Percentiles rank a stretch among this genome's conserved stretches.
Conservation (phyloP, 2,888 invertebrate species). For the Cordylochernes scorpioides region DNA sequence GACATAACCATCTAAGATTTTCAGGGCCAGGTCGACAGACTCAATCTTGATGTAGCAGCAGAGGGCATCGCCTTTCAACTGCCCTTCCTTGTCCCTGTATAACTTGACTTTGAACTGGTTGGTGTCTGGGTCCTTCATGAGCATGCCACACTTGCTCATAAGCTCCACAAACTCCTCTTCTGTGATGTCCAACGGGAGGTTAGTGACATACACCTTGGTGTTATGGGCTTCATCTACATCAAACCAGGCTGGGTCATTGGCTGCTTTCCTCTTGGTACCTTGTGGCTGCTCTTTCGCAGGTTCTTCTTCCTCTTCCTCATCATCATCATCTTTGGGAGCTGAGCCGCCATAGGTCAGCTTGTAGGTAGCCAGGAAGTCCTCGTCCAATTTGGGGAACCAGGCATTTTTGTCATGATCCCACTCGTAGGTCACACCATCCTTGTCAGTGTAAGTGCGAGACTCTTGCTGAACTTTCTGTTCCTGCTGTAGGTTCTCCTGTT, state of each 20-base stretch:
- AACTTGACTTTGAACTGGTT: conserved; percentile 68
- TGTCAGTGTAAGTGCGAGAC: conserved; percentile 34
- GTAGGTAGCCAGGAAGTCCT: conserved; percentile 81
- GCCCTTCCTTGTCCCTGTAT: conserved; percentile 51
- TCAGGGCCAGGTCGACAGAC: conserved; percentile 71
- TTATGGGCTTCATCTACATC: conserved; percentile 60
- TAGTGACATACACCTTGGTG: conserved; percentile 84
- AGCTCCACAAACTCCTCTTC: conserved; percentile 58
- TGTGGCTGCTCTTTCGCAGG: conserved; percentile 2
- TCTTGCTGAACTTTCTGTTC: conserved; percentile 27
- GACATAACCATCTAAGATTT: conserved; percentile 62
- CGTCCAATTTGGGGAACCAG: conserved; percentile 91
- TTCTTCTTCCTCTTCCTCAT: conserved; percentile 1
- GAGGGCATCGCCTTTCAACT: conserved; percentile 77
- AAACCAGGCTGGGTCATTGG: conserved; percentile 42
- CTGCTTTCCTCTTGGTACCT: conserved; percentile 13
- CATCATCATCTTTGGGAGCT: background rate
- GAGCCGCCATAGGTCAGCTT: no score
- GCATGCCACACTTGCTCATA: conserved; percentile 85
- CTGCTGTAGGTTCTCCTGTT: conserved; percentile 14
- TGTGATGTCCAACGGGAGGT: conserved; percentile 60
- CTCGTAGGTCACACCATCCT: conserved; percentile 63
- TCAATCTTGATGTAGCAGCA: conserved; percentile 91
- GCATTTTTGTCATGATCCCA: conserved; percentile 73
- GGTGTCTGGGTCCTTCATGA: conserved; percentile 54